Evolutionary conservation across 2,888 invertebrate genomes (phyloP), one percentile per base, ranked within the genome.

Genomic region (Encarsia formosa): DNA sequence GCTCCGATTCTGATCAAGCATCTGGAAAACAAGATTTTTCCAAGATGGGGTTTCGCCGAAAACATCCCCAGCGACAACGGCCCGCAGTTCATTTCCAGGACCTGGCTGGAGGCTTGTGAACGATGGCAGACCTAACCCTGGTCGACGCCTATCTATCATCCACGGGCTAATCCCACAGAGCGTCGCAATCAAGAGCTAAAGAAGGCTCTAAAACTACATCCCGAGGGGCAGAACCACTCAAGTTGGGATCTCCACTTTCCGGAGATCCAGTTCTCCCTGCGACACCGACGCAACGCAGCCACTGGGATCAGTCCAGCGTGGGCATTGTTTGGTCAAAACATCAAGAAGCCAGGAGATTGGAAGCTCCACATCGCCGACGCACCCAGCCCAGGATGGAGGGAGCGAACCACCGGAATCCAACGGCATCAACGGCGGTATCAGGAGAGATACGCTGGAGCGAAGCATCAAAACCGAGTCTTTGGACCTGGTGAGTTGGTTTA

Each of bases 51-150:
- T 9, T 52, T 42, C 29, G 48, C 48, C 9, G 11, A 37, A 16
- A 29, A 13, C 15, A 26, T 56, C 13, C 49, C 54, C 18, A n/a
- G 23, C 1, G 53, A 56, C 37, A 57, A 57, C 45, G 57, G 47
- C 0, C 32, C 39, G 0, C 57, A 55, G 19, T 55, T 57, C 35
- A 42, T 16, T 3, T 20, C 32, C 3, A 4, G 46, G 39, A 9
- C 6, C 11, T 46, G 46, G 46, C 19, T 1, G 20, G 23, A 39
- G 9, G 20, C 39, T 8, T 4, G 37, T 18, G 3, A 37, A 5
- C 4, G 16, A 4, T 37, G 37, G 37, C 15, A 37, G 9, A 18
- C 19, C 15, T 18, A 37, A 16, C 37, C 19, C 9, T 37, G 37
- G 37, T 15, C 15, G 3, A 5, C 37, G 3, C 16, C 16, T 2